Conservation (phyloP, 1,140 invertebrate genomes). For the Monochamus saltuarius region DNA sequence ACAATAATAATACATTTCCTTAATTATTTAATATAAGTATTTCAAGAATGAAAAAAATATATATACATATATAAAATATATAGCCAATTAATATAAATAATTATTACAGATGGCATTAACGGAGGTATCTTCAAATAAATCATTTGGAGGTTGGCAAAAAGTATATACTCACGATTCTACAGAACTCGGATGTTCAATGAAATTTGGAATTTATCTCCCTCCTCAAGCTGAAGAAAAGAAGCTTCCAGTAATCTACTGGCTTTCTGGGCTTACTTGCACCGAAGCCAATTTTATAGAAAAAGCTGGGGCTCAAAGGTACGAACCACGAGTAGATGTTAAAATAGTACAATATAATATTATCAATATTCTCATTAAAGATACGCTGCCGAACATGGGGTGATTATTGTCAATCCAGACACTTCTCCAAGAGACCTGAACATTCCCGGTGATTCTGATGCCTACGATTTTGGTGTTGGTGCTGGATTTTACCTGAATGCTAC, state of each 20-base stretch:
- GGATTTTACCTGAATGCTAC: constrained; percentile 96
- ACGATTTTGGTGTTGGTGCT: constrained; percentile 93
- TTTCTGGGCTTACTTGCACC: constrained; percentile 93
- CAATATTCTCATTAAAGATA: constrained; percentile 48
- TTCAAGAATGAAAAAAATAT: no score
- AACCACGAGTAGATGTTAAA: constrained; percentile 57
- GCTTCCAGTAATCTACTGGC: constrained; percentile 87
- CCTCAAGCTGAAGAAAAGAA: constrained; percentile 69
- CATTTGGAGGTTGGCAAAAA: constrained; percentile 82
- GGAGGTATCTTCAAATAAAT: constrained; percentile 68
- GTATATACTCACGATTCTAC: constrained; percentile 81
- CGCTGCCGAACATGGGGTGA: constrained; percentile 78
- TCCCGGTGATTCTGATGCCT: constrained; percentile 84
- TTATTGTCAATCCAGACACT: constrained; percentile 92
- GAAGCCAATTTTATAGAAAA: constrained; percentile 98
- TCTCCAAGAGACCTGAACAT: constrained; percentile 90
- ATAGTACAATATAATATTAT: constrained; percentile 60
- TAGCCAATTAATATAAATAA: no score
- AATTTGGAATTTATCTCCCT: constrained; percentile 89
- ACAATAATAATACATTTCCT: no score
- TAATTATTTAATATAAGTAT: no score
- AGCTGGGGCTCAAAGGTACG: constrained; percentile 83
- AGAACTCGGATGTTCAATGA: constrained; percentile 86
- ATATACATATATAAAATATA: no score
- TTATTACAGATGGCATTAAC: constrained; percentile 51